Percentiles rank a stretch among this genome's conserved stretches.
Conservation (phyloP, 2,113 vertebrate genomes). For the Orcinus orca region DNA sequence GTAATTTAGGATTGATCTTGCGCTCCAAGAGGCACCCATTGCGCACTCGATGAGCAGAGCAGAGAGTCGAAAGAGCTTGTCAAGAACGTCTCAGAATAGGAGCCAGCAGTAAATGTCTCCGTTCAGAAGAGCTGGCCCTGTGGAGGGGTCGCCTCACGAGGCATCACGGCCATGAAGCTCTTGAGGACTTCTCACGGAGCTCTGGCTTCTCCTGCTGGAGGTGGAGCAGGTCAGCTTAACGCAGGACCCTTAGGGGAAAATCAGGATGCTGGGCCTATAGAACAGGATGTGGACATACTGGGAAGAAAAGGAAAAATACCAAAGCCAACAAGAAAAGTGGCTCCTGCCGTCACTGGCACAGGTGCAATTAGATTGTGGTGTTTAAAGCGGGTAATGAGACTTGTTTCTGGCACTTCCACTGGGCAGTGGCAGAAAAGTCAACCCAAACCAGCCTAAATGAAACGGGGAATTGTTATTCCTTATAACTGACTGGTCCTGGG, state of each 20-base stretch:
- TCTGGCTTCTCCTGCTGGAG: not conserved
- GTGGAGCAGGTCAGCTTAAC: not conserved
- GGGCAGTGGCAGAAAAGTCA: not conserved
- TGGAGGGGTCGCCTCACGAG: not conserved
- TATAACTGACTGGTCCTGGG: not conserved
- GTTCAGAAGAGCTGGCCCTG: not conserved
- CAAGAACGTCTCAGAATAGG: not conserved
- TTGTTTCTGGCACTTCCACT: not conserved
- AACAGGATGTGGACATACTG: too few relatives aligned
- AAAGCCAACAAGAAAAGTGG: not conserved
- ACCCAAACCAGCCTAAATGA: not conserved
- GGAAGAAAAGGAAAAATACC: not conserved
- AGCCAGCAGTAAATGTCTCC: not conserved
- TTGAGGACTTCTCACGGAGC: not conserved
- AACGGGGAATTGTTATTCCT: not conserved
- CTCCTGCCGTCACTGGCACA: not conserved
- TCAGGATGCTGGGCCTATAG: not conserved
- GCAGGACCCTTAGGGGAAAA: not conserved
- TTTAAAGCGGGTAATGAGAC: not conserved
- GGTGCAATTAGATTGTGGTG: not conserved
- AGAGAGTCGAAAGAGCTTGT: not conserved
- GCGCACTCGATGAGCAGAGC: not conserved
- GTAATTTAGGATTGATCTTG: slow-evolving; percentile 18
- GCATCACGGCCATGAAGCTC: not conserved
- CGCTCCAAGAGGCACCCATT: not conserved